A percentile compares a stretch with the other conserved stretches of the same genome.
phyloP scores from a whole-genome alignment of 1,140 invertebrate genomes.

The Theocolax elegans region DNA sequence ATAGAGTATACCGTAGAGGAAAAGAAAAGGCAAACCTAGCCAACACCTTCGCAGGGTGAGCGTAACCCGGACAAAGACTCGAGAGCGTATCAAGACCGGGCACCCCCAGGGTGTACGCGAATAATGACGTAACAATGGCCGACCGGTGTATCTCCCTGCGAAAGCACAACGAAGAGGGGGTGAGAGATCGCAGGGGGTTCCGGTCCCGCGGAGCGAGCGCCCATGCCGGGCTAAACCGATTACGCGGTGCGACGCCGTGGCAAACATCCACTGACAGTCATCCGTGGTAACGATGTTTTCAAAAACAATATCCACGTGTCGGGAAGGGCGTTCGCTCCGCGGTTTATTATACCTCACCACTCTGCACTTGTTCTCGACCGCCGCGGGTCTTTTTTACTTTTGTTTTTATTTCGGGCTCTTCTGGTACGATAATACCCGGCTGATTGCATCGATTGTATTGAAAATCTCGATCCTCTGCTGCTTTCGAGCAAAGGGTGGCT shows the following conservation, averaged over 20 bases:
- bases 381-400: neutral
- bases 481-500: too few relatives aligned
- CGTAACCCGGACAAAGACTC: neutral
- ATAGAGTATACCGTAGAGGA: too few relatives aligned
- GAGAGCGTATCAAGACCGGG: neutral
- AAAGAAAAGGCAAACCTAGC: slow-evolving; percentile 6
- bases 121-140: slow-evolving; percentile 68
- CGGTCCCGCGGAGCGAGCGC: slow-evolving; percentile 38
- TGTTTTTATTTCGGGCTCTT: neutral
- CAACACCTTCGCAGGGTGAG: neutral
- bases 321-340: slow-evolving; percentile 32
- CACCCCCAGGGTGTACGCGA: slow-evolving; percentile 54
- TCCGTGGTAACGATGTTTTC: slow-evolving; percentile 68
- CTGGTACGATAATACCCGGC: slow-evolving; percentile 46
- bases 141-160: slow-evolving; percentile 47
- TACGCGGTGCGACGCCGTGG: slow-evolving; percentile 59
- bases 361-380: neutral
- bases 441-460: slow-evolving; percentile 11
- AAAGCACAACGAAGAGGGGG: slow-evolving; percentile 57
- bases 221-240: slow-evolving; percentile 57
- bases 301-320: slow-evolving; percentile 66
- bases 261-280: slow-evolving; percentile 63
- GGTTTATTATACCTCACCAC: slow-evolving; percentile 6
- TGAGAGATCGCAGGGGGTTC: slow-evolving; percentile 38
- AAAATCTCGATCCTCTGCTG: neutral